Conservation (phyloP, 1,140 invertebrate species). For the Cyclargus thomasi region DNA sequence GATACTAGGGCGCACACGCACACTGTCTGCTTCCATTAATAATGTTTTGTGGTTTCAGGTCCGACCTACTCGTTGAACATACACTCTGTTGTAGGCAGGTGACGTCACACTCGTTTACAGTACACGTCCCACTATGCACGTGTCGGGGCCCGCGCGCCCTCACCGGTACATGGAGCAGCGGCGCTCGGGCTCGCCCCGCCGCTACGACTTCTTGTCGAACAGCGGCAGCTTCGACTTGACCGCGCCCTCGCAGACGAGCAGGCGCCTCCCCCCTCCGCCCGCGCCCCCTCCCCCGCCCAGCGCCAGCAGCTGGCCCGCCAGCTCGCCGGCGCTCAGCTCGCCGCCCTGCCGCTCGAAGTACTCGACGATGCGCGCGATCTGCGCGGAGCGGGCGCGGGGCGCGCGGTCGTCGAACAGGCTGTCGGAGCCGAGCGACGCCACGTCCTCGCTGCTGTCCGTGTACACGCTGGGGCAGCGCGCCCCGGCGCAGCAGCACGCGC, state of each 20-base stretch:
- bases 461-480: constrained; percentile 88
- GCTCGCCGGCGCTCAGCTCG: constrained; percentile 56
- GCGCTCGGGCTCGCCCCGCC: constrained; percentile 19
- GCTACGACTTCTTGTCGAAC: constrained; percentile 85
- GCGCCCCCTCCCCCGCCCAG: constrained; percentile 45
- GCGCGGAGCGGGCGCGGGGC: constrained; percentile 76
- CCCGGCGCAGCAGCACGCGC: constrained; percentile 63
- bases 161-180: constrained; percentile 18
- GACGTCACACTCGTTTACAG: background rate
- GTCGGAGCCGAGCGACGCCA: constrained; percentile 86
- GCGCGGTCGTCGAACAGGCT: constrained; percentile 80
- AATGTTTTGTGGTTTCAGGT: no score
- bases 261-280: constrained; percentile 63
- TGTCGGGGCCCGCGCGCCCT: no score
- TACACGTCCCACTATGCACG: no score
- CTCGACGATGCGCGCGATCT: constrained; percentile 91
- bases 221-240: constrained; percentile 88
- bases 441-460: constrained; percentile 90
- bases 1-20: no score
- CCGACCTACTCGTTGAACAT: no score
- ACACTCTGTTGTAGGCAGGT: background rate
- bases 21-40: no score
- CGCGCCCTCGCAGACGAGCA: constrained; percentile 86
- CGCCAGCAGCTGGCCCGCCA: constrained; percentile 27
- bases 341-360: constrained; percentile 87